phyloP scores from a whole-genome alignment of 2,113 vertebrate species.

The Tenebrosternarchus preto region DNA sequence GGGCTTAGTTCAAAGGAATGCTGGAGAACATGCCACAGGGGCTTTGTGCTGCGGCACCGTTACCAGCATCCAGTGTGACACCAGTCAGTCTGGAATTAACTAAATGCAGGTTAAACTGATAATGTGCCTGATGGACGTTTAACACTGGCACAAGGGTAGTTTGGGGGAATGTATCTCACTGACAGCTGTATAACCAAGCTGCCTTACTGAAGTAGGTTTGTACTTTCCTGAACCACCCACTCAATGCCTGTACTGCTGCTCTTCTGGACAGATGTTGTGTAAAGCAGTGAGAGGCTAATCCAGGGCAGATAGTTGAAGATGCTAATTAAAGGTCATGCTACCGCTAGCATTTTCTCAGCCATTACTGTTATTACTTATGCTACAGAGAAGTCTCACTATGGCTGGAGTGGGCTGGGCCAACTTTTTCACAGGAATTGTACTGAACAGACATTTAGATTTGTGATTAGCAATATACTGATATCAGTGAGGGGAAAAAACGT shows the following conservation, averaged over 20 bases:
- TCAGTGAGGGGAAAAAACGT: not conserved
- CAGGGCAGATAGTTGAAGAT: conserved; percentile 63
- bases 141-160: not conserved
- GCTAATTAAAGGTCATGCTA: conserved; percentile 64
- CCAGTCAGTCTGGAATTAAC: not conserved
- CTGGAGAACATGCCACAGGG: too few relatives aligned
- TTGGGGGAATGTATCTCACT: not conserved
- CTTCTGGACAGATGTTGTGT: not conserved
- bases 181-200: not conserved
- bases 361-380: conserved; percentile 44
- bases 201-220: not conserved
- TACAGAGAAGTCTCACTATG: not conserved
- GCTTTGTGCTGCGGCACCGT: not conserved
- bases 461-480: not conserved
- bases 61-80: not conserved
- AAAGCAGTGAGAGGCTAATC: conserved; percentile 42
- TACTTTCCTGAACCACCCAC: not conserved
- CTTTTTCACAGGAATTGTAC: not conserved
- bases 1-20: not conserved
- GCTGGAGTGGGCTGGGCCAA: not conserved
- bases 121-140: not conserved
- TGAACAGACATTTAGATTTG: not conserved
- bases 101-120: not conserved
- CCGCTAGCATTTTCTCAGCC: conserved; percentile 45
- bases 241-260: not conserved